These are phyloP conservation scores for Doryteuthis pealeii DNA, from an alignment of 1,140 invertebrate genomes.

Conservation along the genomic window DNA sequence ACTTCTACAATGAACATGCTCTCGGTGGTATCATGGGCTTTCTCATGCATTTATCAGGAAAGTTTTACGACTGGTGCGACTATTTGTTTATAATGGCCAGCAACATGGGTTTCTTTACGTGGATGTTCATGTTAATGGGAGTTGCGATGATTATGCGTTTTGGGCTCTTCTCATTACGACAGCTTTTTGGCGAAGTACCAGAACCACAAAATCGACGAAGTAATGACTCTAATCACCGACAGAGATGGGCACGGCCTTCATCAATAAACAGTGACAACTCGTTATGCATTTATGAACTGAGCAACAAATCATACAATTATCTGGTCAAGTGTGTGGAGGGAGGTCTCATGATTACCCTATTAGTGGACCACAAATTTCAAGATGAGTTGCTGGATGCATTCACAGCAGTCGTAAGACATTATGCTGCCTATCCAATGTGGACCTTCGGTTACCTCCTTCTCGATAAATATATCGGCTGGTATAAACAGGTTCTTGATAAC, in stretches of 20 bases:
- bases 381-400: conserved; percentile 85
- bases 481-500: conserved; percentile 81
- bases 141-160: conserved; percentile 49
- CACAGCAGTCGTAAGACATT: conserved; percentile 91
- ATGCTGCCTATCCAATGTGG: conserved; percentile 63
- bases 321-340: no score
- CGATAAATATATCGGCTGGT: conserved; percentile 90
- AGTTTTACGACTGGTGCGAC: not conserved
- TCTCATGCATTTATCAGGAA: not conserved
- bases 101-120: not conserved
- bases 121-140: conserved; percentile 55
- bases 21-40: conserved; percentile 25
- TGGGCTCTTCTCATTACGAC: no score
- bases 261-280: no score
- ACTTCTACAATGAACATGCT: conserved; percentile 52
- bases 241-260: no score
- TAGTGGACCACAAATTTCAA: conserved; percentile 86
- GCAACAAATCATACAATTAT: no score
- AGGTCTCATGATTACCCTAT: conserved; percentile 84
- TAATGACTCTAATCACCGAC: no score
- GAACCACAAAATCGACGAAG: no score
- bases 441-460: conserved; percentile 91
- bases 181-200: no score
- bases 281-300: no score
- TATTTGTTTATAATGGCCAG: not conserved